Conservation (phyloP, 2,113 vertebrate genomes). For the Petrocephalus microphthalmus region DNA sequence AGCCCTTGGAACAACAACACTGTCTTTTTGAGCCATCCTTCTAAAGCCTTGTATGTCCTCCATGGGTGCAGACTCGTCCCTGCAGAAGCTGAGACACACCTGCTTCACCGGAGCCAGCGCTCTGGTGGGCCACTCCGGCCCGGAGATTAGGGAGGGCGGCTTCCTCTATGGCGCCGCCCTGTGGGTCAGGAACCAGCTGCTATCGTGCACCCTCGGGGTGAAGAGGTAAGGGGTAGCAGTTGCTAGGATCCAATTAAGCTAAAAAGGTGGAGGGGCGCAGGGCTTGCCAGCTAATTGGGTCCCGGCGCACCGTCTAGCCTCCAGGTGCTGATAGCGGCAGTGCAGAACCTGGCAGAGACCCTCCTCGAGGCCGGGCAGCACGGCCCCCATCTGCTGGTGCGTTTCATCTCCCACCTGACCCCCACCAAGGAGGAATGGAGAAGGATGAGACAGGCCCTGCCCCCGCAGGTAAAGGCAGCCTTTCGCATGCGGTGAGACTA, state of each 20-base stretch:
- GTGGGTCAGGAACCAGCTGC: conserved; percentile 81
- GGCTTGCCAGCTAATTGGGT: neutral
- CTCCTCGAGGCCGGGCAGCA: conserved; percentile 58
- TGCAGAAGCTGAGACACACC: conserved; percentile 74
- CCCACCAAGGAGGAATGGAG: conserved; percentile 72
- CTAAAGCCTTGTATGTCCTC: neutral
- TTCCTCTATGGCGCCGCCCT: conserved; percentile 72
- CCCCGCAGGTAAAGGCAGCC: conserved; percentile 67
- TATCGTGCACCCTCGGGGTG: conserved; percentile 64
- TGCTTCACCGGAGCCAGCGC: conserved; percentile 74
- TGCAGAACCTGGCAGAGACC: conserved; percentile 64
- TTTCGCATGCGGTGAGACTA: neutral
- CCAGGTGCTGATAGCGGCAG: conserved; percentile 71
- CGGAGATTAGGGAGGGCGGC: conserved; percentile 57
- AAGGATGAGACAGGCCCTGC: conserved; percentile 65
- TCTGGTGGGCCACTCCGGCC: conserved; percentile 61
- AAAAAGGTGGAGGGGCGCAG: neutral
- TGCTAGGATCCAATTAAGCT: neutral
- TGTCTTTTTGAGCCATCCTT: neutral
- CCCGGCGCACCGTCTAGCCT: conserved; percentile 58
- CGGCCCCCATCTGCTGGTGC: conserved; percentile 49
- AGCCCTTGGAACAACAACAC: neutral
- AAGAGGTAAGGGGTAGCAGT: conserved; percentile 63
- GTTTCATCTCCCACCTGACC: conserved; percentile 60
- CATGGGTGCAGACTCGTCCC: conserved; percentile 64